Evolutionary conservation across 1,140 invertebrate genomes (phyloP), one percentile per base, ranked within the genome.

Genomic region (Lutraria rhynchaena): DNA sequence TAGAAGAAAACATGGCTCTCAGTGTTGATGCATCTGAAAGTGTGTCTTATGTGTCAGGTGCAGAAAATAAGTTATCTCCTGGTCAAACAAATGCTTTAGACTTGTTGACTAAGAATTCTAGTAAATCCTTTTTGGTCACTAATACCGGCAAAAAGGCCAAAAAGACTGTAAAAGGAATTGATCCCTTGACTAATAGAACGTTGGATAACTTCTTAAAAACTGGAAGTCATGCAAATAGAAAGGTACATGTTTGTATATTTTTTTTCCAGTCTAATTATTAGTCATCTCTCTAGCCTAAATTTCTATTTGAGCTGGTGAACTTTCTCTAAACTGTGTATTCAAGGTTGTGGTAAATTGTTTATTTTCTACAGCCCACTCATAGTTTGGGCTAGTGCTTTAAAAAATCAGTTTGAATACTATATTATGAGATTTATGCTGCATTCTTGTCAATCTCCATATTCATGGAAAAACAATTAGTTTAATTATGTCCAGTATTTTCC

Each of bases 91-190:
- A 80, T 60, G 76, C 76, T 44, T 37, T 70, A 31, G 76, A 80
- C 19, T 60, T 80, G 76, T 57, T 80, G 13, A 80, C 76, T 2
- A 80, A 46, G 61, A 80, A 80, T 17, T 37, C 63, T 17, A 80
- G 31, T 22, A 44, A 53, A 35, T 80, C 76, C 9, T 80, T 80
- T 49, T 60, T 15, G 31, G 17, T 37, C 5, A 29, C 37, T 27
- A 35, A n/a, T 35, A 5, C 51, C 1, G 31, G 46, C n/a, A 19
- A 19, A 27, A 31, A 17, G 1, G 1, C 44, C 22, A 80, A 70
- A 53, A 80, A 80, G 27, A 63, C 76, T 1, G 67, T 29, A 27
- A 80, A 80, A 67, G 61, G 63, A 15, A 80, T 80, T n/a, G 76
- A 80, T 46, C 76, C 76, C n/a, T 37, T 41, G 5, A 67, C 63